Percentiles rank a stretch among this genome's conserved stretches.
Conservation (phyloP, 2,113 vertebrate genomes). For the Xenopus laevis region DNA sequence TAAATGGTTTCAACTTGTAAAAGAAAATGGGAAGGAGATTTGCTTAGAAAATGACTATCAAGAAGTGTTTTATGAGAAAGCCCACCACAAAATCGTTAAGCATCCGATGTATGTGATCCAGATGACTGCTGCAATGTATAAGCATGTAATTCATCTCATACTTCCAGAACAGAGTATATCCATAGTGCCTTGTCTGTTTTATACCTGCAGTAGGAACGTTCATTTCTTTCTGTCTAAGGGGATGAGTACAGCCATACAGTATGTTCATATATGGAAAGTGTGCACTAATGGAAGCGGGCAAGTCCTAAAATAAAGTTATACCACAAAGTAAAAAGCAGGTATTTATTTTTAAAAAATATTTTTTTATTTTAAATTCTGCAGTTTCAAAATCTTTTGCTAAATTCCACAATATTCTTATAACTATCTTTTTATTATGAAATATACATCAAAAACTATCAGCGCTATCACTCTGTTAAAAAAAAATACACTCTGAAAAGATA, state of each 20-base stretch:
- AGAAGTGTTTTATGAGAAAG: neutral
- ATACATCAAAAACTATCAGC: no score
- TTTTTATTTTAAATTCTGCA: no score
- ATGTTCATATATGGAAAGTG: neutral
- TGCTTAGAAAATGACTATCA: neutral
- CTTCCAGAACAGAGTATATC: neutral
- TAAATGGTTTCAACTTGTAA: neutral
- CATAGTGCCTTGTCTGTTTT: neutral
- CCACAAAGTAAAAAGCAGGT: no score
- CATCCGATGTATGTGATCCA: neutral
- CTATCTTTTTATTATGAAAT: no score
- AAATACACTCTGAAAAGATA: no score
- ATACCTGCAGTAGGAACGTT: slow-evolving; percentile 1
- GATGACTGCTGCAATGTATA: neutral
- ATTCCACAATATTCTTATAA: no score
- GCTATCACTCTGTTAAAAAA: no score
- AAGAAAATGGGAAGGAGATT: neutral
- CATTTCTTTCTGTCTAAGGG: neutral
- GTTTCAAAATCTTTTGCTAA: no score
- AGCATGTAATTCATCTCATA: neutral
- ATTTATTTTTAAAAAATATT: no score
- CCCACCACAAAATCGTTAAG: neutral
- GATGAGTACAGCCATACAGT: neutral
- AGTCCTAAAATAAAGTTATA: no score
- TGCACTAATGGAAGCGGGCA: neutral